Base-by-base conservation (phyloP, 2,888 invertebrate species). In the Aphrophora alni region DNA sequence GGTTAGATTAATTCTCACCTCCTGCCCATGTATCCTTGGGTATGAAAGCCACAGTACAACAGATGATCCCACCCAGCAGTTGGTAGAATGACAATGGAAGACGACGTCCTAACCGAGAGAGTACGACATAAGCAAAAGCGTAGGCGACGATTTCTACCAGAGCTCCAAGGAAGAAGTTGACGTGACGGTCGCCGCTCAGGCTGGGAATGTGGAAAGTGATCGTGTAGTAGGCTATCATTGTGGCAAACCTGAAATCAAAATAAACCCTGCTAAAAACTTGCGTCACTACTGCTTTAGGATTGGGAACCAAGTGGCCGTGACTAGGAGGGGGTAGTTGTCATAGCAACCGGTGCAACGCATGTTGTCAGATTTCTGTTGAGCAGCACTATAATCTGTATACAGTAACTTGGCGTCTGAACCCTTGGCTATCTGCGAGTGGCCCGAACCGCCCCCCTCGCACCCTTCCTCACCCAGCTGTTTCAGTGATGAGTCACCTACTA, bases 81-180 rank as follows among this genome's bases (percentile, higher is more conserved):
- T 38, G 59, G 28, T 26, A 76, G 24, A 28, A 38, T 1, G 59
- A 17, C n/a, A 76, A 26, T 12, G 76, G 76, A 1, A 38, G 24
- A 2, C 59, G 44, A 5, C 76, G 76, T 8, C 76, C 76, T 14
- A 76, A 26, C 1, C 59, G 44, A 4, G 76, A 76, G 21, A 76
- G 21, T 28, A 76, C 26, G 3, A 76, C 7, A 26, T n/a, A 76
- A 1, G 26, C 17, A 0, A 51, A 10, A 12, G 59, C 24, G 51
- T 51, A 76, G n/a, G 59, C 44, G 0, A 51, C 25, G 10, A 76
- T 17, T 51, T 76, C 76, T 2, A 76, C 44, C 21, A 44, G 10
- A 38, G 76, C 76, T 0, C 76, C 76, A 25, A 44, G 59, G 51
- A 38, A 76, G 76, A 76, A 76, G 28, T 76, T 76, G 14, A 28